Evolutionary conservation across 2,888 invertebrate genomes (phyloP).

Genomic region (Orgyia antiqua): DNA sequence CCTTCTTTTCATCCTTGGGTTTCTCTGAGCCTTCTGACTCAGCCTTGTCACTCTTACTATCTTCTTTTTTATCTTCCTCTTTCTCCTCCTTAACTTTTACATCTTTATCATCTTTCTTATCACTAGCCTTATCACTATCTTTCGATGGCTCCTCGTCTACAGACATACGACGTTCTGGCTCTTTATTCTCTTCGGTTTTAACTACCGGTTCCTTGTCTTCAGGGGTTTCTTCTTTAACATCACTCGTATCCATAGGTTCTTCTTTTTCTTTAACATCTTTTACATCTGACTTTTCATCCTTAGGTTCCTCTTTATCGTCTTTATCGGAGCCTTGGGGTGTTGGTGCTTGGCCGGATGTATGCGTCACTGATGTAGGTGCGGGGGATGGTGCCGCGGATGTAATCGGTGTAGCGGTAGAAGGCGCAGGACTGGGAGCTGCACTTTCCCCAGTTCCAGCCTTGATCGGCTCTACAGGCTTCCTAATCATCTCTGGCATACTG

Average conservation of each 20-base stretch:
- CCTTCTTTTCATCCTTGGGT: slow-evolving; percentile 64
- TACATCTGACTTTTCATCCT: slow-evolving; percentile 57
- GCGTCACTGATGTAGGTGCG: slow-evolving; percentile 33
- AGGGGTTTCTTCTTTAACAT: slow-evolving; percentile 55
- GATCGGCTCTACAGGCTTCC: slow-evolving; percentile 87
- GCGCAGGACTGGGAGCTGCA: slow-evolving; percentile 86
- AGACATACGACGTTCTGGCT: slow-evolving; percentile 57
- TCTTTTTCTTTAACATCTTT: slow-evolving; percentile 56
- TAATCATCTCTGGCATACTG: slow-evolving; percentile 95
- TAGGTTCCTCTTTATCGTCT: slow-evolving; percentile 62
- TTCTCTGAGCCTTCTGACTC: slow-evolving; percentile 67
- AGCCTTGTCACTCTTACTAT: slow-evolving; percentile 64
- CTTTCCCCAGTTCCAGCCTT: slow-evolving; percentile 72
- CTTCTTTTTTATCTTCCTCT: slow-evolving; percentile 65
- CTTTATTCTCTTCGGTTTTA: slow-evolving; percentile 49
- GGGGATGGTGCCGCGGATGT: slow-evolving; percentile 64
- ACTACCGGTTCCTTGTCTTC: slow-evolving; percentile 39
- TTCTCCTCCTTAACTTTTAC: slow-evolving; percentile 39
- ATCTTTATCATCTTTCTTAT: slow-evolving; percentile 55
- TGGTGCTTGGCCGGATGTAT: slow-evolving; percentile 7
- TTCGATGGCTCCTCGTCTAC: slow-evolving; percentile 63
- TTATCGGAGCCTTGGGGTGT: slow-evolving; percentile 37
- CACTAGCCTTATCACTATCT: slow-evolving; percentile 53
- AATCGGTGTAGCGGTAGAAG: slow-evolving; percentile 74
- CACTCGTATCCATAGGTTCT: slow-evolving; percentile 54